Conservation (phyloP, 2,797 vertebrate species). For the Arrhamphus sclerolepis region DNA sequence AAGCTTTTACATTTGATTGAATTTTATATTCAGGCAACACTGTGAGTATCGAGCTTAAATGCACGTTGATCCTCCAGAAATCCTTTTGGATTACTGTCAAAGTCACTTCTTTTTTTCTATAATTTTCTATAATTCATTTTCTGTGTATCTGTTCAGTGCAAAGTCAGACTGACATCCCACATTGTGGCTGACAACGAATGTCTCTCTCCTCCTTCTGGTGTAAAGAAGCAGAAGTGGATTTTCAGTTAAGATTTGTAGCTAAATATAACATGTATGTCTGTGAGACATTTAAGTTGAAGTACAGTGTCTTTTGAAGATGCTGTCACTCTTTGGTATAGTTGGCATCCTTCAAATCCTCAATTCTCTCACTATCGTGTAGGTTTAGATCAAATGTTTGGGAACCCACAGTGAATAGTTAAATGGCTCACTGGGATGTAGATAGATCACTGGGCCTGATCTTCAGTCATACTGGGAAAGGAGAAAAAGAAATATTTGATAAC, state of each 20-base stretch:
- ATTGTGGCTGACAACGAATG: slow-evolving; percentile 53
- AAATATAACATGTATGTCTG: slow-evolving; percentile 49
- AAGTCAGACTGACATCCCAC: slow-evolving; percentile 58
- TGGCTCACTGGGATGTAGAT: too few species aligned
- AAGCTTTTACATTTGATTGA: slow-evolving; percentile 65
- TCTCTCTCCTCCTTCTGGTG: slow-evolving; percentile 42
- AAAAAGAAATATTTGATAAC: neutral
- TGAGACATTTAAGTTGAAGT: slow-evolving; percentile 32
- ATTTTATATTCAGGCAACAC: slow-evolving; percentile 39
- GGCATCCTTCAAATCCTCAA: slow-evolving; percentile 5
- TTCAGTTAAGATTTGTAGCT: slow-evolving; percentile 52
- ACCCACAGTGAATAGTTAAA: neutral
- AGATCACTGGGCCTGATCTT: too few species aligned
- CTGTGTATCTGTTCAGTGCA: slow-evolving; percentile 36
- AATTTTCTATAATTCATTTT: slow-evolving; percentile 62
- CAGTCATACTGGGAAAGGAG: too few species aligned
- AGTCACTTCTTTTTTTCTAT: slow-evolving; percentile 64
- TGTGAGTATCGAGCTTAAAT: slow-evolving; percentile 49
- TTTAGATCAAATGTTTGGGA: neutral
- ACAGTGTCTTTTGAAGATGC: slow-evolving; percentile 16
- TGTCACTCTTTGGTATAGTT: slow-evolving; percentile 25
- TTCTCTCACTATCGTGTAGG: slow-evolving; percentile 5
- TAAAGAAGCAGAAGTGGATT: slow-evolving; percentile 39
- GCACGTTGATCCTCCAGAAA: slow-evolving; percentile 63
- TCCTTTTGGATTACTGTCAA: slow-evolving; percentile 68